Evolutionary conservation across 2,888 invertebrate genomes (phyloP), one percentile per base, ranked within the genome.

Genomic region (Xiphydria camelus): DNA sequence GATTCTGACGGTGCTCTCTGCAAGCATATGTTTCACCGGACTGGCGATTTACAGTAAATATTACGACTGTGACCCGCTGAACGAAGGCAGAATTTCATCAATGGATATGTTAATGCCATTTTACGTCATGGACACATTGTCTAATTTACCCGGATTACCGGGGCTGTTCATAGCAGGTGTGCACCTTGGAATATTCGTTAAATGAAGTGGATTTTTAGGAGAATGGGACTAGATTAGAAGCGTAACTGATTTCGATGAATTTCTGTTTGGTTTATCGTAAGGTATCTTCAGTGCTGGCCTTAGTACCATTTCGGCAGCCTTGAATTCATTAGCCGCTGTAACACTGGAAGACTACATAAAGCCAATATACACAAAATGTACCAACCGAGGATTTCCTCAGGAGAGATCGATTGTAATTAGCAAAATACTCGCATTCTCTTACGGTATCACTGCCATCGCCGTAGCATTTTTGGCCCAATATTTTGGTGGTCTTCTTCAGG

Each of bases 301-400:
- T 6, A 94, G 94, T 31, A 94, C 94, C 0, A 87, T 96, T 47
- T 95, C 94, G 0, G 93, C 95, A 0, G 86, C 93, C 2, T 83
- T 95, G 47, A 95, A 94, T 66, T 91, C 94, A 1, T 78, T 96
- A 23, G 88, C 95, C 1, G 94, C 94, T 1, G 91, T 94, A 15
- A 88, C 93, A 0, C 78, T 94, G 29, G 88, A 92, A 65, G 95
- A 96, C 76, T 91, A 94, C 59, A 78, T 93, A 3, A 85, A 84
- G 66, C 70, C 68, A 3, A 10, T 63, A 4, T 61, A 41, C 38
- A 42, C 39, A 33, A 26, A 36, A 14, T 61, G 18, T 9, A 35
- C 54, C 4, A 63, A 65, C 40, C 32, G 38, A 31, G 62, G 66
- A 40, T 52, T 71, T 12, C 48, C 62, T 2, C 10, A 49, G 2